phyloP scores from a whole-genome alignment of 1,140 invertebrate species.

The Manduca sexta region DNA sequence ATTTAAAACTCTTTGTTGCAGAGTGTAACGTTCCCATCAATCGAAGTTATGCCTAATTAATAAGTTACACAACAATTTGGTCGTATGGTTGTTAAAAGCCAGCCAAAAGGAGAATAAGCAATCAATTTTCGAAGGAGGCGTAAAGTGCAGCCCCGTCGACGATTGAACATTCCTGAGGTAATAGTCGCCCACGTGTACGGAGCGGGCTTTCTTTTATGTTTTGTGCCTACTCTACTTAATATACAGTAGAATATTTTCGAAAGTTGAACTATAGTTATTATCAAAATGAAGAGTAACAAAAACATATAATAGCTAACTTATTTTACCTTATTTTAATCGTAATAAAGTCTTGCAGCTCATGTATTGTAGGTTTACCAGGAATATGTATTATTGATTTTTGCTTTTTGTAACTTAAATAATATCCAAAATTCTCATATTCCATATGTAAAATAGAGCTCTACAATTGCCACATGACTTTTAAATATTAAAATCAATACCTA shows the following conservation, averaged over 20 bases:
- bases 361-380: too few species aligned
- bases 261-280: too few species aligned
- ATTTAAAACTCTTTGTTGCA: conserved; percentile 7
- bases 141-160: conserved; percentile 33
- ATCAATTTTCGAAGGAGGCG: conserved; percentile 40
- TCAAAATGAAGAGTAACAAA: not conserved
- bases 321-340: too few species aligned
- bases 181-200: conserved; percentile 17
- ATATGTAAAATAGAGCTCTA: too few species aligned
- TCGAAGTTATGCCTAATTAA: conserved; percentile 22
- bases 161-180: conserved; percentile 32
- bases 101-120: conserved; percentile 32
- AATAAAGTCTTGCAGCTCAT: too few species aligned
- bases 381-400: too few species aligned
- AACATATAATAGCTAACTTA: not conserved
- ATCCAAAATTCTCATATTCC: too few species aligned
- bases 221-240: not conserved
- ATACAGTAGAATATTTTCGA: not conserved
- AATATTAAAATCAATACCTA: too few species aligned
- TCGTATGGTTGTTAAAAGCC: conserved; percentile 27
- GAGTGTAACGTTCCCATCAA: conserved; percentile 16
- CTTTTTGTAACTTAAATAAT: too few species aligned
- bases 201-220: conserved; percentile 14
- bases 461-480: too few species aligned
- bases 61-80: conserved; percentile 34